Evolutionary conservation across 1,140 invertebrate species (phyloP).

Genomic region (Ruditapes philippinarum): DNA sequence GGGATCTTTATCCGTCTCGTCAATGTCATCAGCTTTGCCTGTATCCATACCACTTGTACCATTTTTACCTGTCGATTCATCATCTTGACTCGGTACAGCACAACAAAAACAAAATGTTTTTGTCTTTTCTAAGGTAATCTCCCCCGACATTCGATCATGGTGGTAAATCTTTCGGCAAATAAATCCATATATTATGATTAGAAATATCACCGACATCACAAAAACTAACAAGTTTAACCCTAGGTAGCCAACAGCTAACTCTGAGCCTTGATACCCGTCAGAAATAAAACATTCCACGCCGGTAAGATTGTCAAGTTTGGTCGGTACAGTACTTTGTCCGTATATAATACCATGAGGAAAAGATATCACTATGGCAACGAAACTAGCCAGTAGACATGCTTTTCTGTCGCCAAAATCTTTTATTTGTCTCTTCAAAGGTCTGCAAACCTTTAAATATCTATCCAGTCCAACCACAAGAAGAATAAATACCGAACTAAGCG

Average conservation of each 20-base stretch:
- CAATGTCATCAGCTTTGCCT: no score
- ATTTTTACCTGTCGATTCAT: background rate
- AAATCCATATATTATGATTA: slow-evolving; percentile 54
- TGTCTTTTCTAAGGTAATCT: background rate
- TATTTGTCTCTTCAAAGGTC: slow-evolving; percentile 73
- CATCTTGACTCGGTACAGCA: background rate
- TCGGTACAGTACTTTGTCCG: slow-evolving; percentile 16
- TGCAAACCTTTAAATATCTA: slow-evolving; percentile 75
- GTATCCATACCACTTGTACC: no score
- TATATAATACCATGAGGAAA: slow-evolving; percentile 56
- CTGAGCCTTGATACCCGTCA: background rate
- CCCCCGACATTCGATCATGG: slow-evolving; percentile 12
- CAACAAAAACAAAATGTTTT: slow-evolving; percentile 13
- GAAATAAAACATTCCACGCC: slow-evolving; percentile 62
- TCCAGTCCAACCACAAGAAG: slow-evolving; percentile 75
- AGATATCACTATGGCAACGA: slow-evolving; percentile 32
- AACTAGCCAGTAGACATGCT: slow-evolving; percentile 49
- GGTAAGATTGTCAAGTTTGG: background rate
- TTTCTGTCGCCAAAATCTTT: slow-evolving; percentile 60
- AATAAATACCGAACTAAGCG: slow-evolving; percentile 72
- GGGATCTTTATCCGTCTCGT: no score
- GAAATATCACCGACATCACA: slow-evolving; percentile 8
- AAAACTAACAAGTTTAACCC: slow-evolving; percentile 50
- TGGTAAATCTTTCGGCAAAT: slow-evolving; percentile 46
- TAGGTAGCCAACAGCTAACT: slow-evolving; percentile 2